A percentile compares a stretch with the other conserved stretches of the same genome.
Evolutionary conservation across 2,888 invertebrate species (phyloP).

Genomic region (Drosophila hamatofila): DNA sequence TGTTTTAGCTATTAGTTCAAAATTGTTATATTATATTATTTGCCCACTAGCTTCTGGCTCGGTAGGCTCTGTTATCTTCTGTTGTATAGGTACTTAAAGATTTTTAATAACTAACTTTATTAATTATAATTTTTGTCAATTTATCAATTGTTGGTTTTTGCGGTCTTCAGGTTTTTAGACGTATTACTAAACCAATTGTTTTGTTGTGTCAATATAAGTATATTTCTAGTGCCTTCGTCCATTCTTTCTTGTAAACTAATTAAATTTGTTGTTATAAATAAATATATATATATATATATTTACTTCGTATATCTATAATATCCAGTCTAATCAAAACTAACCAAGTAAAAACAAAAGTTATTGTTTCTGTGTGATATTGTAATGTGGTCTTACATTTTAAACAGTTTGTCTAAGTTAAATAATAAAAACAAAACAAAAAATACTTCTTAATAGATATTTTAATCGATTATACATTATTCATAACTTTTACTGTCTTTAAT

Average conservation of each 20-base stretch:
- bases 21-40: background rate
- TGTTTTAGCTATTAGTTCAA: background rate
- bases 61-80: background rate
- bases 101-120: background rate
- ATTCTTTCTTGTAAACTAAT: background rate
- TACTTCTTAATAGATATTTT: background rate
- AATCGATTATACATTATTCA: background rate
- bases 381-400: slow-evolving; percentile 1
- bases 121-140: background rate
- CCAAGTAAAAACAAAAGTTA: background rate
- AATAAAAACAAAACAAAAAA: background rate
- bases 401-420: background rate
- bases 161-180: background rate
- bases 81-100: background rate
- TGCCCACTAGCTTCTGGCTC: background rate
- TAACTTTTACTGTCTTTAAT: background rate
- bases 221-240: slow-evolving; percentile 12
- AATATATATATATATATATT: too few species aligned
- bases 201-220: slow-evolving; percentile 6
- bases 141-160: background rate
- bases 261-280: slow-evolving; percentile 5
- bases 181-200: background rate
- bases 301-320: background rate
- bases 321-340: slow-evolving; percentile 1
- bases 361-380: background rate